These are phyloP conservation scores for Calidris pygmaea DNA, from an alignment of 2,113 vertebrate species.

Conservation along the genomic window DNA sequence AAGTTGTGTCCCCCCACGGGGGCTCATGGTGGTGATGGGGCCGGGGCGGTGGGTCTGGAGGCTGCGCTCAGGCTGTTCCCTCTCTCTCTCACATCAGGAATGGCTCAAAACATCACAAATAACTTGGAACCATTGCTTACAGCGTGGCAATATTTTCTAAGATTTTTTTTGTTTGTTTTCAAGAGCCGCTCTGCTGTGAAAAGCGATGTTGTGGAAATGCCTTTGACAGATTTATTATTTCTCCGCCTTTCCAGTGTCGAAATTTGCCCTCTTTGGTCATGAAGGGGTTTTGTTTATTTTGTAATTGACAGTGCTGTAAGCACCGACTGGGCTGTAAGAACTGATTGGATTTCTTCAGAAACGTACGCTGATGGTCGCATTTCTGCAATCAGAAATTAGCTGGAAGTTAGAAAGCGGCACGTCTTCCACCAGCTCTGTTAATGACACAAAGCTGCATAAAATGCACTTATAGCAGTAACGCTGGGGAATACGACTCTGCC, in stretches of 20 bases:
- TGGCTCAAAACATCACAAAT: not conserved
- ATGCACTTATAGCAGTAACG: not conserved
- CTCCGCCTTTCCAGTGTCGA: not conserved
- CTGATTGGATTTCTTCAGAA: not conserved
- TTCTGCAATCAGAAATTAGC: not conserved
- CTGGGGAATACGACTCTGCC: not conserved
- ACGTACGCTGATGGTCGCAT: not conserved
- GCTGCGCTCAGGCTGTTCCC: fast-evolving
- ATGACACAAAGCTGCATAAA: not conserved
- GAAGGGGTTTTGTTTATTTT: constrained; percentile 8
- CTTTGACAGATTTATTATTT: not conserved
- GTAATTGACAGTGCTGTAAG: not conserved
- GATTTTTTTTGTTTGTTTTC: not conserved
- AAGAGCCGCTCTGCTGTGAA: not conserved
- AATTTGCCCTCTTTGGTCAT: not conserved
- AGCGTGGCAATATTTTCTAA: not conserved
- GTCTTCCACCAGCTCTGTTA: not conserved
- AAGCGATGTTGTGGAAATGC: not conserved
- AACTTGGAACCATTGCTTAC: not conserved
- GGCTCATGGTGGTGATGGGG: fast-evolving
- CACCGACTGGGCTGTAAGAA: not conserved
- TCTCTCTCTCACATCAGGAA: not conserved
- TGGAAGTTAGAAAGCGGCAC: not conserved
- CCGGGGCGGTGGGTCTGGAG: fast-evolving
- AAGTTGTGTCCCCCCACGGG: fast-evolving